These are phyloP conservation scores for Aphodius sticticus DNA, from an alignment of 2,888 invertebrate genomes.

Conservation along the genomic window DNA sequence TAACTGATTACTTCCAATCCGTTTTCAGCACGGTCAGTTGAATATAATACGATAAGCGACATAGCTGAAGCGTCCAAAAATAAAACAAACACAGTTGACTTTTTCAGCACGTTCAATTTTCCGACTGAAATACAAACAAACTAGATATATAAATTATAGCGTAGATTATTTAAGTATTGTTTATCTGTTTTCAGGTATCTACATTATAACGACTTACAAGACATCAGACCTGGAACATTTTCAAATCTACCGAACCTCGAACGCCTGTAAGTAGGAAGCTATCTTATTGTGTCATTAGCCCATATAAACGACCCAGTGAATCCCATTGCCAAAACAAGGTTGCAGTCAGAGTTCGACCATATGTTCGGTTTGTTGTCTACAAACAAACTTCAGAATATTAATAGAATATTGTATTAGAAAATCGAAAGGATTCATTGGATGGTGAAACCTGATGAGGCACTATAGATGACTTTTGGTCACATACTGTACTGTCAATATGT, in stretches of 20 bases:
- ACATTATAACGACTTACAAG: constrained; percentile 81
- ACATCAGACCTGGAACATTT: constrained; percentile 75
- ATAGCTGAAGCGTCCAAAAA: neutral
- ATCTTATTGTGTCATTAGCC: neutral
- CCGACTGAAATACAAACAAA: neutral
- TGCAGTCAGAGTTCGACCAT: neutral
- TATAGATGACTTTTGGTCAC: no score
- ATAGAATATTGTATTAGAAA: no score
- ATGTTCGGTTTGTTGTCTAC: no score
- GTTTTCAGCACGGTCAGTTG: neutral
- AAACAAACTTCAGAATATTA: no score
- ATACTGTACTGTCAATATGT: no score
- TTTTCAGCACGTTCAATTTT: neutral
- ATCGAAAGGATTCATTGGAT: no score
- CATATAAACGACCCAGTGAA: neutral
- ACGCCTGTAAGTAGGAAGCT: constrained; percentile 72
- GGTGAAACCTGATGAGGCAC: no score
- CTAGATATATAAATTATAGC: no score
- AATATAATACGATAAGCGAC: neutral
- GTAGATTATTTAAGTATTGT: neutral
- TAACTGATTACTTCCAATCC: neutral
- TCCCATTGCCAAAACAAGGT: neutral
- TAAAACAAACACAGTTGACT: neutral
- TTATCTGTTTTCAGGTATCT: constrained; percentile 68
- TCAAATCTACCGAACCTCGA: constrained; percentile 76